These are phyloP conservation scores for Lichenostomus cassidix DNA, from an alignment of 2,113 vertebrate species.

Conservation along the genomic window DNA sequence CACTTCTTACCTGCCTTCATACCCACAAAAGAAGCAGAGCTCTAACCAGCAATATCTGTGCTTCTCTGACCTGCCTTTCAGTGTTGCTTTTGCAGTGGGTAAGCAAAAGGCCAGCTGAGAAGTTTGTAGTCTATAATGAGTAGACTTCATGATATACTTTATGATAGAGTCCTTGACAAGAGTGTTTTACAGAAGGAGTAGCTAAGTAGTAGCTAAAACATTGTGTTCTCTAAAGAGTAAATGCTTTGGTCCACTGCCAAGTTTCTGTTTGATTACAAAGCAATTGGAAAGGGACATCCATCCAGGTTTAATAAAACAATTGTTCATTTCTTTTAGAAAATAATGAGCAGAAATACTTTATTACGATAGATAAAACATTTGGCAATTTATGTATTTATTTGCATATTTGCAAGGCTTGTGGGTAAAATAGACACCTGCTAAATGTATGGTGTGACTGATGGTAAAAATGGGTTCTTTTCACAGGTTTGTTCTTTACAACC, in stretches of 20 bases:
- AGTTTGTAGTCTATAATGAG: neutral
- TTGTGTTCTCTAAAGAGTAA: neutral
- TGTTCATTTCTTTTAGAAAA: neutral
- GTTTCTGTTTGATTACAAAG: conserved; percentile 7
- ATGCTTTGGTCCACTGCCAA: conserved; percentile 18
- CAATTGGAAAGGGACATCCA: neutral
- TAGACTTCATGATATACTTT: neutral
- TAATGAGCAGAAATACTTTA: neutral
- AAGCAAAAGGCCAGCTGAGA: conserved; percentile 5
- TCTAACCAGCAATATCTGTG: neutral
- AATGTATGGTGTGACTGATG: conserved; percentile 32
- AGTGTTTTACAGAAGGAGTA: conserved; percentile 8
- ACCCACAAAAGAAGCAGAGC: neutral
- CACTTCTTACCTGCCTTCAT: neutral
- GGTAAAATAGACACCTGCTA: conserved; percentile 65
- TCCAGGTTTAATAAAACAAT: neutral
- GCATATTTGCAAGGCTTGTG: conserved; percentile 17
- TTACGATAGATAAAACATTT: conserved; percentile 6
- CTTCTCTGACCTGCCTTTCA: neutral
- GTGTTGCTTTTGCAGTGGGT: neutral
- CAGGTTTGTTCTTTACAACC: conserved; percentile 53
- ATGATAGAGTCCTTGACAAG: conserved; percentile 2
- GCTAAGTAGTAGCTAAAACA: conserved; percentile 29
- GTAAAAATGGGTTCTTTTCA: conserved; percentile 56
- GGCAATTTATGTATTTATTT: conserved; percentile 51